Evolutionary conservation across 2,888 invertebrate genomes (phyloP), one percentile per base, ranked within the genome.

Genomic region (Arge pagana): DNA sequence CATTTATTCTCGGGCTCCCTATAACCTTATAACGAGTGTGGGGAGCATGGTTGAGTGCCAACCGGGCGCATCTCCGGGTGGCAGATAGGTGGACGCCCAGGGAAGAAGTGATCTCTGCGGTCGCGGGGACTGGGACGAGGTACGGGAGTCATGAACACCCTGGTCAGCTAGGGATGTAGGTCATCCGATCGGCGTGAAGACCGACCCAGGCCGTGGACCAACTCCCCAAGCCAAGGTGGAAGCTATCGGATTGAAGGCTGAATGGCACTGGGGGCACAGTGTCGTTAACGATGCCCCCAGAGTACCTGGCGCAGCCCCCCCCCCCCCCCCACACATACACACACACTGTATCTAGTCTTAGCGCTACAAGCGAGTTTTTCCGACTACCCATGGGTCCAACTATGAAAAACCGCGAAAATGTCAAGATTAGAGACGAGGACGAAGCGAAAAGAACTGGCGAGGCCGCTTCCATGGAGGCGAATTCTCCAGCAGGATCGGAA

Each of bases 191-290:
- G n/a, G n/a, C n/a, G n/a, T n/a, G n/a, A n/a, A n/a, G n/a, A n/a
- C n/a, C n/a, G n/a, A n/a, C 31, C 31, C 4, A n/a, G 11, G 11
- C 11, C 31, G 2, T 3, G 31, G 31, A 31, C 10, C 31, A 31
- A 31, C 5, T 31, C 31, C 31, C 31, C 31, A 31, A 58, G 48
- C 50, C 24, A 57, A 50, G 50, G 52, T 53, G 55, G 6, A 21
- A 52, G 53, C 54, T 13, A 50, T 51, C 54, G 50, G 56, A 50
- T 49, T 36, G 33, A 58, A 2, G 41, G 50, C 48, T 58, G 52
- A 7, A 56, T 54, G 54, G 43, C 50, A 54, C 50, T 24, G 10
- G 49, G 53, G n/a, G 53, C 3, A 35, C 13, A 13, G 52, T 50
- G 50, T 31, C 54, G 6, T 13, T 1, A 37, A 53, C 48, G 53